Percentiles rank a stretch among this genome's conserved stretches.
These are phyloP conservation scores for Drosophila antonietae DNA, from an alignment of 2,888 invertebrate genomes.

Conservation along the genomic window DNA sequence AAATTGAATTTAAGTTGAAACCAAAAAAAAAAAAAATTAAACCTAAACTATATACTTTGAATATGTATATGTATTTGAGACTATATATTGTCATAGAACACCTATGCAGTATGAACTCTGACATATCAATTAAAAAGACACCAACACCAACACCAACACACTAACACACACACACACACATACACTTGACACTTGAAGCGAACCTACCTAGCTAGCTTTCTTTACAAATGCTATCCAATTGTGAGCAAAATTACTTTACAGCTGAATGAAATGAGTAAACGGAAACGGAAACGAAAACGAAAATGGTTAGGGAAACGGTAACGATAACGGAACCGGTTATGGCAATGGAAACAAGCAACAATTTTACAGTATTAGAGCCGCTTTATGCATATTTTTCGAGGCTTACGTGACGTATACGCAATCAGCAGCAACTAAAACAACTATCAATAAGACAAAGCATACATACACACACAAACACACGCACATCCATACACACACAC, in stretches of 20 bases:
- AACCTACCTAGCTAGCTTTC: constrained; percentile 81
- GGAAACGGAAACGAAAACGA: constrained; percentile 24
- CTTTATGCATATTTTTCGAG: constrained; percentile 75
- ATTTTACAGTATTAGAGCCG: constrained; percentile 79
- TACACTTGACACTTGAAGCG: constrained; percentile 59
- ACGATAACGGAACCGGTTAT: constrained; percentile 25
- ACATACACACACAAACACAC: constrained; percentile 8
- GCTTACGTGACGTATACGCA: constrained; percentile 79
- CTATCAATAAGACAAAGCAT: constrained; percentile 52
- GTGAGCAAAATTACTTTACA: constrained; percentile 75
- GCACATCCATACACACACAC: background rate
- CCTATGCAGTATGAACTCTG: constrained; percentile 71
- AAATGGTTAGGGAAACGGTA: constrained; percentile 13
- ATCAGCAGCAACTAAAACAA: constrained; percentile 65
- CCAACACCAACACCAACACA: constrained; percentile 31
- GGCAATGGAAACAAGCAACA: constrained; percentile 57
- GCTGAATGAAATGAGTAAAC: constrained; percentile 28
- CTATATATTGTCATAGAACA: constrained; percentile 68
- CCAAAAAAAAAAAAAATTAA: background rate
- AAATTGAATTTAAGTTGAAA: constrained; percentile 40
- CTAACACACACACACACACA: constrained; percentile 14
- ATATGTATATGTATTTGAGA: constrained; percentile 78
- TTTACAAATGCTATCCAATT: constrained; percentile 69
- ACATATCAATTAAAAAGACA: constrained; percentile 77
- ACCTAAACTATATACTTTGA: constrained; percentile 68